Percentiles rank a stretch among this genome's conserved stretches.
Conservation (phyloP, 2,113 vertebrate species). For the Sialia sialis region DNA sequence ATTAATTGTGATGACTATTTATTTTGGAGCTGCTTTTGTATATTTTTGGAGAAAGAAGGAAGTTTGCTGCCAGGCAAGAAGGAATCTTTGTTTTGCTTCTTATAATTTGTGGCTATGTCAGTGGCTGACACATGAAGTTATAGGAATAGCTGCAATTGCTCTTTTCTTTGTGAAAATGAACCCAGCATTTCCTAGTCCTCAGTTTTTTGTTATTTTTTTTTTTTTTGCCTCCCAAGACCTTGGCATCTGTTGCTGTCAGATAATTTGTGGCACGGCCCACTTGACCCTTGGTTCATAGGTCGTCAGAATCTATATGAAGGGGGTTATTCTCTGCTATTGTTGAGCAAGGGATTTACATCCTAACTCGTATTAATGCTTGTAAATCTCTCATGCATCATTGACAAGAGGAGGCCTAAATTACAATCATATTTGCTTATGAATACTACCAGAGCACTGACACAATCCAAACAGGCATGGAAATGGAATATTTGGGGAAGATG, state of each 20-base stretch:
- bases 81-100: slow-evolving; percentile 34
- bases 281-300: slow-evolving; percentile 70
- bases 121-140: slow-evolving; percentile 1
- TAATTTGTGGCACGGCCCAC: slow-evolving; percentile 42
- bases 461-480: not conserved
- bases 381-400: slow-evolving; percentile 64
- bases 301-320: slow-evolving; percentile 60
- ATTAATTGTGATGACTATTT: slow-evolving; percentile 53
- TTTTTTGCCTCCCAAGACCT: not conserved
- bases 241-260: slow-evolving; percentile 56
- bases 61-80: slow-evolving; percentile 18
- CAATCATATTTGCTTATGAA: slow-evolving; percentile 64
- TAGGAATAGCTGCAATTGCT: not conserved
- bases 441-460: not conserved
- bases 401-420: slow-evolving; percentile 52
- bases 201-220: not conserved
- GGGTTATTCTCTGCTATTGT: slow-evolving; percentile 65
- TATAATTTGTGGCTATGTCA: slow-evolving; percentile 22
- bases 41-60: slow-evolving; percentile 2
- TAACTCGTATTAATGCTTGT: slow-evolving; percentile 64
- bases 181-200: not conserved
- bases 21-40: slow-evolving; percentile 30
- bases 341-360: slow-evolving; percentile 57
- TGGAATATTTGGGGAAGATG: not conserved
- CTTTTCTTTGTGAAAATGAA: not conserved